Evolutionary conservation across 1,140 invertebrate genomes (phyloP).

Genomic region (Atta cephalotes): DNA sequence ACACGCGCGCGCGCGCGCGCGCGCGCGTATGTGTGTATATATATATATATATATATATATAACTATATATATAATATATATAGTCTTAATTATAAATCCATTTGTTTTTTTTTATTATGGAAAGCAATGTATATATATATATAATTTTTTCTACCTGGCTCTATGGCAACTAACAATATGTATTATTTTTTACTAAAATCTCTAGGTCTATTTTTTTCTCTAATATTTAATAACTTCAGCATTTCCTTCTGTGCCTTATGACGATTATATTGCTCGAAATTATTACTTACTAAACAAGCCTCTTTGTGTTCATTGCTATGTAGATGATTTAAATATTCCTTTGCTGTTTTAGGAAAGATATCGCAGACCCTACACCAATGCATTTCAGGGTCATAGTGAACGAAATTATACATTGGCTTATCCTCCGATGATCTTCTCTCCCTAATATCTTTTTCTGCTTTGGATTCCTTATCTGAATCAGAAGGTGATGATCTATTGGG

Average conservation of each 20-base stretch:
- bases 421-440: constrained; percentile 74
- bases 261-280: constrained; percentile 46
- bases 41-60: constrained; percentile 65
- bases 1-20: no score
- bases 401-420: constrained; percentile 90
- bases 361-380: constrained; percentile 95
- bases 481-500: constrained; percentile 79
- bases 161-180: constrained; percentile 58
- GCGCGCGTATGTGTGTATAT: no score
- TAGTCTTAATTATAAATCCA: constrained; percentile 67
- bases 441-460: constrained; percentile 81
- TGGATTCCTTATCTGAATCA: constrained; percentile 83
- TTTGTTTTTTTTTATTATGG: constrained; percentile 57
- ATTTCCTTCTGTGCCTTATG: constrained; percentile 39
- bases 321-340: constrained; percentile 94
- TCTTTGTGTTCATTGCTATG: constrained; percentile 92
- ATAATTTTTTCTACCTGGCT: constrained; percentile 68
- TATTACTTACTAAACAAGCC: constrained; percentile 85
- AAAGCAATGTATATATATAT: constrained; percentile 61
- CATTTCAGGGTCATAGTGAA: constrained; percentile 95
- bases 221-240: constrained; percentile 47
- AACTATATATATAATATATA: constrained; percentile 58
- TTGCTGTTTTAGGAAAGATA: constrained; percentile 94
- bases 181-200: constrained; percentile 60
- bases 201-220: constrained; percentile 35